Conservation (phyloP, 2,797 vertebrate species). For the Varecia variegata region DNA sequence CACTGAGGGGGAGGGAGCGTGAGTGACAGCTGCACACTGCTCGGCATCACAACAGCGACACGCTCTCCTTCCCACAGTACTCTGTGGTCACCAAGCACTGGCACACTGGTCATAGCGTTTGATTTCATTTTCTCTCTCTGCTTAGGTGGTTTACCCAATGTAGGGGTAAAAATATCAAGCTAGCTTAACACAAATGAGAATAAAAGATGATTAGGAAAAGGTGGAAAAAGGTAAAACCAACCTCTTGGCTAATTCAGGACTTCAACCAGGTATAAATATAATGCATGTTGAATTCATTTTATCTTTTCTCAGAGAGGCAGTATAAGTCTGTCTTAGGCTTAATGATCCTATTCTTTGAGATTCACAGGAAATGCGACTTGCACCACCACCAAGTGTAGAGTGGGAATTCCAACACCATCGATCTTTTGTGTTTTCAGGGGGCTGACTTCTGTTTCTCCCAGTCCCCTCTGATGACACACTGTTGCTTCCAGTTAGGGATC, state of each 20-base stretch:
- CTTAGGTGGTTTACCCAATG: neutral
- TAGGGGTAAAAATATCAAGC: neutral
- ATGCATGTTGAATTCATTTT: neutral
- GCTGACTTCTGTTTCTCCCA: neutral
- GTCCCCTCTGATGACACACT: neutral
- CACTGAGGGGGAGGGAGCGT: neutral
- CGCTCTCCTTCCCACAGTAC: neutral
- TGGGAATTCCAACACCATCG: neutral
- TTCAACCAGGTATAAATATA: neutral
- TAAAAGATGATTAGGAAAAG: neutral
- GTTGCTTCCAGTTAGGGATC: neutral
- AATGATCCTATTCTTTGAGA: neutral
- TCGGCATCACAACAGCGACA: neutral
- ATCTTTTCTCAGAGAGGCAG: neutral
- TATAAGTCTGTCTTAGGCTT: neutral
- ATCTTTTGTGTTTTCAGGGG: neutral
- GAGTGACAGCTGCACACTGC: neutral
- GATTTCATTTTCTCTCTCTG: neutral
- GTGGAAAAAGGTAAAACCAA: neutral
- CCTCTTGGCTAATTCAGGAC: neutral
- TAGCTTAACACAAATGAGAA: neutral
- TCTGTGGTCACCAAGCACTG: neutral
- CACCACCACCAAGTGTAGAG: neutral
- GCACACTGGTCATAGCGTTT: accelerated
- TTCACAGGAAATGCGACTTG: neutral